phyloP scores from a whole-genome alignment of 2,888 invertebrate species.

The Eumacrocentrus americanus region DNA sequence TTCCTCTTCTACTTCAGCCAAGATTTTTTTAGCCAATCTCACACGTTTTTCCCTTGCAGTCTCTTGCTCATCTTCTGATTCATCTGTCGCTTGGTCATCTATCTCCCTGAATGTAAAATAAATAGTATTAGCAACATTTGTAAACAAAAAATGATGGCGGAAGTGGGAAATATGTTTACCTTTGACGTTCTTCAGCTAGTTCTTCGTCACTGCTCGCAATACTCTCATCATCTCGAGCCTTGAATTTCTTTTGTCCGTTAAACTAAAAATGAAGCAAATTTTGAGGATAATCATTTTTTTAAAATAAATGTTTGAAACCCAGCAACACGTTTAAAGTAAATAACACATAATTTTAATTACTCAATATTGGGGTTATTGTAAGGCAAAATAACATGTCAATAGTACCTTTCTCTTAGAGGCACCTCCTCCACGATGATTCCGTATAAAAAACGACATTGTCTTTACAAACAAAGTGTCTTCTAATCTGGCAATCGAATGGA shows the following conservation, averaged over 20 bases:
- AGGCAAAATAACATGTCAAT: not conserved
- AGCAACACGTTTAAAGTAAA: not conserved
- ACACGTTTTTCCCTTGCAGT: slow-evolving; percentile 91
- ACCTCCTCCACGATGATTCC: slow-evolving; percentile 43
- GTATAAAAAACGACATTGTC: slow-evolving; percentile 57
- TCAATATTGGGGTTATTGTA: not conserved
- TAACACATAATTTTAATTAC: not conserved
- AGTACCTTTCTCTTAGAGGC: slow-evolving; percentile 52
- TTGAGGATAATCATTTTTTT: not conserved
- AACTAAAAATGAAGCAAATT: slow-evolving; percentile 37
- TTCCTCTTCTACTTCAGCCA: slow-evolving; percentile 84
- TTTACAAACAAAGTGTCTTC: too few relatives aligned
- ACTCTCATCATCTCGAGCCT: slow-evolving; percentile 49
- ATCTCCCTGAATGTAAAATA: slow-evolving; percentile 26
- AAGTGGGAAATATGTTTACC: too few relatives aligned
- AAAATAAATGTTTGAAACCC: not conserved
- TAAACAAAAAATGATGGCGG: not conserved
- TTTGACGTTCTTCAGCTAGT: slow-evolving; percentile 51
- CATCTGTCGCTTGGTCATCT: slow-evolving; percentile 52
- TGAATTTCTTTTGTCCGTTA: slow-evolving; percentile 39
- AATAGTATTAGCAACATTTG: slow-evolving; percentile 10
- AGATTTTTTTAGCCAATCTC: slow-evolving; percentile 86
- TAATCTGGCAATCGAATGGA: too few relatives aligned
- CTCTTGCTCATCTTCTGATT: slow-evolving; percentile 71
- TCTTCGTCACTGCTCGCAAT: slow-evolving; percentile 58